phyloP scores from a whole-genome alignment of 2,113 vertebrate species.

The Lophotis ruficrista region DNA sequence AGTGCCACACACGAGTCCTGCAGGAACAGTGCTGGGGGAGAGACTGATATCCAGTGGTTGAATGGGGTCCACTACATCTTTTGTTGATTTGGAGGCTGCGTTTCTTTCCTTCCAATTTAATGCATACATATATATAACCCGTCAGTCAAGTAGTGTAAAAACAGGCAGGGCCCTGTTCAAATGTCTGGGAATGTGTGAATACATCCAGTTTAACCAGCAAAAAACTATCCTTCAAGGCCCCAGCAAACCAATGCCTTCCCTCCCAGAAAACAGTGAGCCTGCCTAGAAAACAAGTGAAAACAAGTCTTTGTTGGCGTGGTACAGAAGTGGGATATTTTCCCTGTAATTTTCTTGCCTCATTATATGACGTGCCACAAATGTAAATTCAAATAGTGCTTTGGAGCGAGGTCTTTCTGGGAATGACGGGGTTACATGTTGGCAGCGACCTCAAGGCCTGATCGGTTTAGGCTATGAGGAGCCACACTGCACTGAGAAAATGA shows the following conservation, averaged over 20 bases:
- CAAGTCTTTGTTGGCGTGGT: background rate
- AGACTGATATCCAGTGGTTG: accelerated
- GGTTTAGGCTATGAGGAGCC: background rate
- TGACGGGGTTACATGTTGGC: background rate
- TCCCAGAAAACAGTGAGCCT: background rate
- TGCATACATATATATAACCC: background rate
- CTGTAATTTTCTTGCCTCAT: slow-evolving; percentile 17
- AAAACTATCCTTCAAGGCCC: background rate
- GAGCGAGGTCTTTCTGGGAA: slow-evolving; percentile 27
- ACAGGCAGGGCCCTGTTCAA: background rate
- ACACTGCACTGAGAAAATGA: slow-evolving; percentile 30
- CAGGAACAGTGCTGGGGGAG: background rate
- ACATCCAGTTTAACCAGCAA: background rate
- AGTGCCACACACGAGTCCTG: accelerated
- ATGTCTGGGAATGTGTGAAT: background rate
- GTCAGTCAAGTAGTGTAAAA: background rate
- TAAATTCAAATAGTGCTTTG: background rate
- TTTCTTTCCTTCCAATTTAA: background rate
- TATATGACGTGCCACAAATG: background rate
- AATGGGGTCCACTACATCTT: background rate
- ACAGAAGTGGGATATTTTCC: background rate
- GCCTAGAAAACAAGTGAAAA: background rate
- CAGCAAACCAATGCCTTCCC: background rate
- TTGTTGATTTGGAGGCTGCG: background rate
- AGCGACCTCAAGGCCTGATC: background rate